Evolutionary conservation across 2,113 vertebrate genomes (phyloP).

Genomic region (Pholis gunnellus): DNA sequence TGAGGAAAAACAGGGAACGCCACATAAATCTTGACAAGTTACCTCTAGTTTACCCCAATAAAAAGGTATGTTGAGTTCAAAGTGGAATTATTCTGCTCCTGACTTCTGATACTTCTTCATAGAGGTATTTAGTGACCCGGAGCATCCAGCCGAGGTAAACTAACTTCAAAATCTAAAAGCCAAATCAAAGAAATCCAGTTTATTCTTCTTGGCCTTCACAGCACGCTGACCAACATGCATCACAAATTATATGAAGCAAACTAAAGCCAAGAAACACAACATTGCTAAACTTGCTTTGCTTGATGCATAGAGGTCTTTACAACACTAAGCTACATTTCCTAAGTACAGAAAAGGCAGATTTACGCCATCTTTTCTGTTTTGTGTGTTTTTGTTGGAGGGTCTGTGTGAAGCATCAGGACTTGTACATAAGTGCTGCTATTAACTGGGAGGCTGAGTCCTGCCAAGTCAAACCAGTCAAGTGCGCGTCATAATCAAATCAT

Average conservation of each 20-base stretch:
- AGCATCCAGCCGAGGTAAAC: slow-evolving; percentile 16
- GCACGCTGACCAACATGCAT: slow-evolving; percentile 24
- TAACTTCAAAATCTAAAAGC: slow-evolving; percentile 36
- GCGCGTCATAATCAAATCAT: slow-evolving; percentile 63
- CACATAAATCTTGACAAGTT: slow-evolving; percentile 4
- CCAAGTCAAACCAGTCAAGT: slow-evolving; percentile 76
- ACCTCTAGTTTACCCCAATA: slow-evolving; percentile 26
- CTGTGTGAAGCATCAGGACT: slow-evolving; percentile 42
- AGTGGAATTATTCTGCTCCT: slow-evolving; percentile 6
- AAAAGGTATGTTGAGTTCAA: slow-evolving; percentile 14
- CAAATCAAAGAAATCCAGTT: slow-evolving; percentile 52
- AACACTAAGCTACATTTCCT: slow-evolving; percentile 37
- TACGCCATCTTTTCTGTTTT: slow-evolving; percentile 42
- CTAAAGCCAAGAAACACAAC: slow-evolving; percentile 49
- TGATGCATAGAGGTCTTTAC: slow-evolving; percentile 28
- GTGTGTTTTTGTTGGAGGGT: slow-evolving; percentile 68
- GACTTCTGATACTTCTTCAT: slow-evolving; percentile 13
- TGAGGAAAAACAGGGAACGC: slow-evolving; percentile 30
- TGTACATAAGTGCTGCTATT: slow-evolving; percentile 57
- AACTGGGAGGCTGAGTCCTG: slow-evolving; percentile 45
- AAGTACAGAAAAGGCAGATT: slow-evolving; percentile 37
- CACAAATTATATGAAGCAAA: slow-evolving; percentile 8
- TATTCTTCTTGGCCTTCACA: slow-evolving; percentile 32
- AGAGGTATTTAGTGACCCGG: slow-evolving; percentile 12
- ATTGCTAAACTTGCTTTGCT: slow-evolving; percentile 16